Evolutionary conservation across 2,888 invertebrate genomes (phyloP).

Genomic region (Rhodophaea formosa): DNA sequence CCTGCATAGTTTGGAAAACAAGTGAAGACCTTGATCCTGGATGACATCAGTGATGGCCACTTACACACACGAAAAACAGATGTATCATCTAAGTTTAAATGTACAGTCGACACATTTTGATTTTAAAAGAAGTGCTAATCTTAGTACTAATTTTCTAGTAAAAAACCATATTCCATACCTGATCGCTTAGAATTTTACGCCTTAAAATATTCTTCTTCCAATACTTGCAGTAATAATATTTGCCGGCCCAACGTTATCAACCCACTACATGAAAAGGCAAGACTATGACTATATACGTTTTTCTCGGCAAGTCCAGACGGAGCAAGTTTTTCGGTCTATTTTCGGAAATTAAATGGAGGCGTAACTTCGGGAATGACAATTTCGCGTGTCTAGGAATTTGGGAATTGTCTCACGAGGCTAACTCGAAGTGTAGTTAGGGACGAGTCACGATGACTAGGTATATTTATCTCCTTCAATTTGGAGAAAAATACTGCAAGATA

Average conservation of each 20-base stretch:
- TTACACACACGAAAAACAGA: no score
- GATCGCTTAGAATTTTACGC: no score
- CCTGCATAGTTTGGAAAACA: no score
- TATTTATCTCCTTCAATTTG: background rate
- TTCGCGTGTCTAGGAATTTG: background rate
- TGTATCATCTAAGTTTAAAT: no score
- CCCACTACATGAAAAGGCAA: background rate
- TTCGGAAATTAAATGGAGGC: background rate
- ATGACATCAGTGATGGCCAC: no score
- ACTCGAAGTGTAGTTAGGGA: background rate
- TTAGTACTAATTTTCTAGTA: no score
- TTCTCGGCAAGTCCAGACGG: background rate
- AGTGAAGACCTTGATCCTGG: no score
- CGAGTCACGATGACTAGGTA: background rate
- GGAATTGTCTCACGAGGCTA: background rate
- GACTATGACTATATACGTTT: background rate
- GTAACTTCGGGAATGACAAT: background rate
- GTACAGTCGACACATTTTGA: no score
- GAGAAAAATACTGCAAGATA: background rate
- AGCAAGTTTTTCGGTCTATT: background rate
- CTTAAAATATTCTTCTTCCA: no score
- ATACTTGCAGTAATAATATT: background rate
- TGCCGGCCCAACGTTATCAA: background rate
- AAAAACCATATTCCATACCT: no score
- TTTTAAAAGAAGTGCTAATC: no score